Conservation (phyloP, 2,888 invertebrate species). For the Chrysolina americana region DNA sequence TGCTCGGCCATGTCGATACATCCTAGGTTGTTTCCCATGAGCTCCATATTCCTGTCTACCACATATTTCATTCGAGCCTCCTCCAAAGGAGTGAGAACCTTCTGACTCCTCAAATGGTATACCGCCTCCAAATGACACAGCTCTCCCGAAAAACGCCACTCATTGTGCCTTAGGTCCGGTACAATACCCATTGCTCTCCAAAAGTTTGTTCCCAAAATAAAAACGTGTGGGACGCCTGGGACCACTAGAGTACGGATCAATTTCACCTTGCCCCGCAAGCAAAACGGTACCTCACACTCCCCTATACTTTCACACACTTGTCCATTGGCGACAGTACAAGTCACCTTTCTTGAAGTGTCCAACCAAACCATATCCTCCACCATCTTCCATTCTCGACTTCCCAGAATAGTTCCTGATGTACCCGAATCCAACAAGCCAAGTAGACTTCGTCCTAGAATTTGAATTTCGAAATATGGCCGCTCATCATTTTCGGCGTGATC, state of each 20-base stretch:
- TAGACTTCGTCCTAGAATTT: not conserved
- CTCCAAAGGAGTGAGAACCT: too few species aligned
- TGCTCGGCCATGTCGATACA: not conserved
- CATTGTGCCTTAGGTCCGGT: not conserved
- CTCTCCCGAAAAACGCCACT: not conserved
- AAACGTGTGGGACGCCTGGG: slow-evolving; percentile 19
- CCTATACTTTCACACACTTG: slow-evolving; percentile 30
- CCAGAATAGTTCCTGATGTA: not conserved
- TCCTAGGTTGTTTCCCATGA: not conserved
- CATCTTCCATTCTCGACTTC: slow-evolving; percentile 7
- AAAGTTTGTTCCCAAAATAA: not conserved
- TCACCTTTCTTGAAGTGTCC: not conserved
- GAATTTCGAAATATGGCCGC: not conserved
- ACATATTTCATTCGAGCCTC: not conserved
- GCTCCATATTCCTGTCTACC: not conserved
- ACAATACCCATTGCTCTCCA: slow-evolving; percentile 7
- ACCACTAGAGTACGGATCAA: slow-evolving; percentile 31
- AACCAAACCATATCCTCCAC: slow-evolving; percentile 18
- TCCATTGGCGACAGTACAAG: slow-evolving; percentile 42
- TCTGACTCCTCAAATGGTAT: too few species aligned
- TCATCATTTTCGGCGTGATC: not conserved
- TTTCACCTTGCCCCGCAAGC: slow-evolving; percentile 26
- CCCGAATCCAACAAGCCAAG: slow-evolving; percentile 11
- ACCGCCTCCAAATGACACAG: too few species aligned
- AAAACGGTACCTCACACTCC: slow-evolving; percentile 26